Percentiles rank a stretch among this genome's conserved stretches.
Conservation (phyloP, 2,888 invertebrate genomes). For the Plagiodera versicolora region DNA sequence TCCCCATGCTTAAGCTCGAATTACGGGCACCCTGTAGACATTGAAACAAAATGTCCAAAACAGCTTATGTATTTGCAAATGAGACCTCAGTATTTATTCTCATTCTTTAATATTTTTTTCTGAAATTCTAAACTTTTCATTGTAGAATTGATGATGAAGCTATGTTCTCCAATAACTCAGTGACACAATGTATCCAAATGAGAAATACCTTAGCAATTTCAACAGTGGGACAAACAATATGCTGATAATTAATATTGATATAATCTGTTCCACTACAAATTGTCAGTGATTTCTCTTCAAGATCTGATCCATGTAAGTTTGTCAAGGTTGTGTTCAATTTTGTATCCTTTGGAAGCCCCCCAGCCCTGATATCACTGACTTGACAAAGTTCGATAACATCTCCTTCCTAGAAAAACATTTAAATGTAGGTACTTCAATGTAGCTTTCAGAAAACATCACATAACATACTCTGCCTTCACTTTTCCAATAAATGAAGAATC, state of each 20-base stretch:
- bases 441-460: too few species aligned
- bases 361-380: slow-evolving; percentile 95
- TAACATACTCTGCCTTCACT: slow-evolving; percentile 84
- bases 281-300: slow-evolving; percentile 93
- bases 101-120: too few species aligned
- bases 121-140: too few species aligned
- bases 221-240: slow-evolving; percentile 92
- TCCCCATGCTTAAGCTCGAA: too few species aligned
- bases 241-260: slow-evolving; percentile 98
- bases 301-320: slow-evolving; percentile 74
- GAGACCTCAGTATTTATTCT: too few species aligned
- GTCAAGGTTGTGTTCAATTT: slow-evolving; percentile 76
- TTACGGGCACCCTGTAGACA: too few species aligned
- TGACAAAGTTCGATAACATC: slow-evolving; percentile 98
- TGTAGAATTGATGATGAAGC: background rate
- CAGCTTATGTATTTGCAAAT: too few species aligned
- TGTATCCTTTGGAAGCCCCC: slow-evolving; percentile 89
- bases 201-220: slow-evolving; percentile 85
- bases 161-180: too few species aligned
- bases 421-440: too few species aligned
- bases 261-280: slow-evolving; percentile 98
- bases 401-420: slow-evolving; percentile 92
- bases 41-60: too few species aligned
- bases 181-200: too few species aligned
- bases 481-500: slow-evolving; percentile 98